phyloP scores from a whole-genome alignment of 1,140 invertebrate species.

The Pectinophora gossypiella region DNA sequence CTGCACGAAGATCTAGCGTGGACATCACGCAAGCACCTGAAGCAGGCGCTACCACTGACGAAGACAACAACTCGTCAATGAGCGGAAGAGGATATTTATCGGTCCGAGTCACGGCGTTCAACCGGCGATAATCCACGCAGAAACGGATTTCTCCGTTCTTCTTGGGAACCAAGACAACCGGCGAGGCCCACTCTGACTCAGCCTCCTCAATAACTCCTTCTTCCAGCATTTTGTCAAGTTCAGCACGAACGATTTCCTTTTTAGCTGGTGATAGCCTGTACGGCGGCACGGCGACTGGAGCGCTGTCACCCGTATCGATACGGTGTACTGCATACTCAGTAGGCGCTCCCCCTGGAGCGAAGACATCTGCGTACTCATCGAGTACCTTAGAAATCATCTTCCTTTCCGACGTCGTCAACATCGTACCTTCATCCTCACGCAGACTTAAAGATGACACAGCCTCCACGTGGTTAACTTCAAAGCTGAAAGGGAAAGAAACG shows the following conservation, averaged over 20 bases:
- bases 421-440: too few species aligned
- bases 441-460: too few species aligned
- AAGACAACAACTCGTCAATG: conserved; percentile 65
- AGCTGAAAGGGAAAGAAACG: too few species aligned
- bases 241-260: conserved; percentile 8
- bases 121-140: conserved; percentile 50
- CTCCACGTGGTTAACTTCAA: too few species aligned
- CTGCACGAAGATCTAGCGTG: conserved; percentile 55
- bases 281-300: conserved; percentile 17
- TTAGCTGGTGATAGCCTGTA: conserved; percentile 22
- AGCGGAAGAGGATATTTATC: conserved; percentile 71
- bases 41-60: too few species aligned
- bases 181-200: conserved; percentile 60
- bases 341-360: too few species aligned
- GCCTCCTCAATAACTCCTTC: conserved; percentile 50
- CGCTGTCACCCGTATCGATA: conserved; percentile 15
- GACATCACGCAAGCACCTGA: conserved; percentile 45
- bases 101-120: conserved; percentile 43
- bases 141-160: conserved; percentile 27
- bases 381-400: too few species aligned
- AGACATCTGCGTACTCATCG: too few species aligned
- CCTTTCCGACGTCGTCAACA: too few species aligned
- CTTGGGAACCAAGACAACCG: conserved; percentile 72
- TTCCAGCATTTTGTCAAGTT: conserved; percentile 26
- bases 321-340: too few species aligned